phyloP scores from a whole-genome alignment of 2,888 invertebrate genomes.

The Elysia crispata region DNA sequence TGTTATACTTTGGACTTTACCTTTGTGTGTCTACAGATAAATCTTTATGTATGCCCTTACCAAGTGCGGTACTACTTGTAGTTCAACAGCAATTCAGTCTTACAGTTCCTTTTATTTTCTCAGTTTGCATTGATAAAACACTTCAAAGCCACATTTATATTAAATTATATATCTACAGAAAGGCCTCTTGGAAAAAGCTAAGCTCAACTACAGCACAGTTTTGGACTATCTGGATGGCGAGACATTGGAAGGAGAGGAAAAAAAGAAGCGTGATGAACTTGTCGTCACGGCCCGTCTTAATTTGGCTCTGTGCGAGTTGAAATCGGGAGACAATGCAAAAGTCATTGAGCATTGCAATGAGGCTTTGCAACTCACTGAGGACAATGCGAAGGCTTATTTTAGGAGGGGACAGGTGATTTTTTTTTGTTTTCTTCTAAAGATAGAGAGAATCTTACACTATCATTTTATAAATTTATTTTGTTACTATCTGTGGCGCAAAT shows the following conservation, averaged over 20 bases:
- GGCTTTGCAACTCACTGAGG: conserved; percentile 85
- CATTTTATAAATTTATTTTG: no score
- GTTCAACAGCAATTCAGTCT: neutral
- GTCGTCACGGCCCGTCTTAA: conserved; percentile 87
- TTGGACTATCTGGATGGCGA: conserved; percentile 82
- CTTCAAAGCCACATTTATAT: no score
- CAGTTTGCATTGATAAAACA: no score
- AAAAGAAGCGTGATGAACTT: conserved; percentile 80
- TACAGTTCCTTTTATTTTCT: neutral
- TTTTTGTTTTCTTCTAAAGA: neutral
- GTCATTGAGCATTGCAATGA: conserved; percentile 81
- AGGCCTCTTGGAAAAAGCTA: conserved; percentile 86
- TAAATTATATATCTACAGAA: no score
- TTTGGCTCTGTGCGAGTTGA: conserved; percentile 88
- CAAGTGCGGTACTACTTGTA: neutral
- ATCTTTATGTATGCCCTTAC: no score
- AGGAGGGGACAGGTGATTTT: conserved; percentile 85
- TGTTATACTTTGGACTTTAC: no score
- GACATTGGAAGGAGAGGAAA: conserved; percentile 78
- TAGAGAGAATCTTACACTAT: no score
- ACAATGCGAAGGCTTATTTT: conserved; percentile 93
- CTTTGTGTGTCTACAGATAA: no score
- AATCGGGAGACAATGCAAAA: conserved; percentile 81
- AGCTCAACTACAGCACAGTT: conserved; percentile 91
- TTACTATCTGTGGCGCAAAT: no score